phyloP scores from a whole-genome alignment of 2,888 invertebrate species.

The Unio delphinus region DNA sequence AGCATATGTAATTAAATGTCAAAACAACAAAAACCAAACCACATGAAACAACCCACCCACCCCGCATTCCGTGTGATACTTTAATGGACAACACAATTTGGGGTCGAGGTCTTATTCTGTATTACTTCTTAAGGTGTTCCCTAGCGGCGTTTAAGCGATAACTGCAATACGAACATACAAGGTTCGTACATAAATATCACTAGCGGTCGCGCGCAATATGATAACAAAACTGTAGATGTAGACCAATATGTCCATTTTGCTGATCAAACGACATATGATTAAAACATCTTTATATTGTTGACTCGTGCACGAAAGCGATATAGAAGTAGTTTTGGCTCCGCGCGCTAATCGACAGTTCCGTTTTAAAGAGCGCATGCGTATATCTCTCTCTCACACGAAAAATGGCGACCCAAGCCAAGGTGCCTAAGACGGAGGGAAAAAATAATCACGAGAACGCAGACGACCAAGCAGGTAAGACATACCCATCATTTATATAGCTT shows the following conservation, averaged over 20 bases:
- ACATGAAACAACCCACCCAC: no score
- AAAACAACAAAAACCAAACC: no score
- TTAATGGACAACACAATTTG: no score
- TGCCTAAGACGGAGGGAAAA: slow-evolving; percentile 67
- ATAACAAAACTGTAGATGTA: no score
- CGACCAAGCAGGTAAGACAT: slow-evolving; percentile 65
- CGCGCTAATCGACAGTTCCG: slow-evolving; percentile 17
- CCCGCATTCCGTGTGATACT: no score
- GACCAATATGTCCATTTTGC: background rate
- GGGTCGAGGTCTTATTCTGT: no score
- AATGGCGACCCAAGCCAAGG: slow-evolving; percentile 70
- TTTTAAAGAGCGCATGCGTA: slow-evolving; percentile 43
- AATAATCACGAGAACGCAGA: slow-evolving; percentile 68
- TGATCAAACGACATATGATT: background rate
- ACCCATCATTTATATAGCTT: background rate
- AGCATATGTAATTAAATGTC: no score
- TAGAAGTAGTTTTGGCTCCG: slow-evolving; percentile 9
- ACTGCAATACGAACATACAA: no score
- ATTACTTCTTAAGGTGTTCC: no score
- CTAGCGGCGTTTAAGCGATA: no score
- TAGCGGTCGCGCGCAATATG: no score
- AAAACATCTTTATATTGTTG: background rate
- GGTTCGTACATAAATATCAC: no score
- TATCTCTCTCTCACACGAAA: slow-evolving; percentile 50
- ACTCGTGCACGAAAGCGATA: background rate